Evolutionary conservation across 2,888 invertebrate genomes (phyloP).

Genomic region (Gari tellinella): DNA sequence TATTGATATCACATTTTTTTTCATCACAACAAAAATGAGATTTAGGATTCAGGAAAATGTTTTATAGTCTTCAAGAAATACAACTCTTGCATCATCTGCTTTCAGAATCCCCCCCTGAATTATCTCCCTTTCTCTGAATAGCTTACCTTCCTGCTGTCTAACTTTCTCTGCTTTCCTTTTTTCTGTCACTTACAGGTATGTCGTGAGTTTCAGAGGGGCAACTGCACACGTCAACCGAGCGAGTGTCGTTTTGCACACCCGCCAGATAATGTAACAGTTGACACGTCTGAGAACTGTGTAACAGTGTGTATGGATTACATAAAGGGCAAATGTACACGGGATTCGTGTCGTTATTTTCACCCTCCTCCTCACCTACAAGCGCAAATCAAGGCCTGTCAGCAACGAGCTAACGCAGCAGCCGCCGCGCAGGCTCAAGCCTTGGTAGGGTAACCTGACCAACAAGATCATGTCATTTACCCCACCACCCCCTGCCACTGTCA

Average conservation of each 20-base stretch:
- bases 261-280: constrained; percentile 96
- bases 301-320: constrained; percentile 99
- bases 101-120: too few relatives aligned
- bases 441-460: constrained; percentile 79
- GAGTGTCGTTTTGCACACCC: constrained; percentile 99
- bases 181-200: constrained; percentile 86
- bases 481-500: constrained; percentile 20
- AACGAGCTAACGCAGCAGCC: constrained; percentile 83
- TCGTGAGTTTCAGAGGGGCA: constrained; percentile 99
- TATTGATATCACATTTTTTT: too few relatives aligned
- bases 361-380: constrained; percentile 98
- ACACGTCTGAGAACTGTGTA: constrained; percentile 97
- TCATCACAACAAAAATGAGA: too few relatives aligned
- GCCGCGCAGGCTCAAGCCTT: constrained; percentile 81
- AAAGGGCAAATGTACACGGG: constrained; percentile 93
- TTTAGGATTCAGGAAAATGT: too few relatives aligned
- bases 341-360: constrained; percentile 99
- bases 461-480: constrained; percentile 40
- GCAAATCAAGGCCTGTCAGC: constrained; percentile 90
- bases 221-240: constrained; percentile 98
- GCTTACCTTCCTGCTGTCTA: constrained; percentile 3
- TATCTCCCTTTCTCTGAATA: too few relatives aligned
- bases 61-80: too few relatives aligned
- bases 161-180: constrained; percentile 28
- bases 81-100: too few relatives aligned